Evolutionary conservation across 2,888 invertebrate species (phyloP).

Genomic region (Pinctada fucata): DNA sequence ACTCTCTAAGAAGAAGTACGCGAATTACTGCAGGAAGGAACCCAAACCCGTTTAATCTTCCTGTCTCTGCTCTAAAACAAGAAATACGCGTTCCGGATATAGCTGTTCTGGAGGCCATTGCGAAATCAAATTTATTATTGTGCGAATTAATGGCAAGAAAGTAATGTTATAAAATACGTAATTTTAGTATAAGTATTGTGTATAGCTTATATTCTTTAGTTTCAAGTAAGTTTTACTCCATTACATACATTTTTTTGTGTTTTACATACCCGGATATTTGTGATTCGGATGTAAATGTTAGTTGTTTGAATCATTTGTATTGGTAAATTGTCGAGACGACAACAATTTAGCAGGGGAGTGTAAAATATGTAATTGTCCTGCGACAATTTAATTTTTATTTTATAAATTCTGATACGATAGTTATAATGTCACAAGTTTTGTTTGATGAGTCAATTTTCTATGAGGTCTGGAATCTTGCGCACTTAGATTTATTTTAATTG

Average conservation of each 20-base stretch:
- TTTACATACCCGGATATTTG: background rate
- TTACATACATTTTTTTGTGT: too few species aligned
- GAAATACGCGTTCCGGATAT: background rate
- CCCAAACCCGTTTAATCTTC: conserved; percentile 1
- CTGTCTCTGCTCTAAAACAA: conserved; percentile 2
- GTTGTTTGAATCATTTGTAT: background rate
- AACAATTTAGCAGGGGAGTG: background rate
- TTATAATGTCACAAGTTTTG: too few species aligned
- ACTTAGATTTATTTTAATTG: too few species aligned
- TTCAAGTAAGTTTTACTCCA: too few species aligned
- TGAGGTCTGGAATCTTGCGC: too few species aligned
- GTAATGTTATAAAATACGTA: background rate
- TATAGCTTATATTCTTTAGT: too few species aligned
- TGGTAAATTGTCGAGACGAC: background rate
- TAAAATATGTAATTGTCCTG: background rate
- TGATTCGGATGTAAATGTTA: background rate
- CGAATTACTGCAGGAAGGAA: background rate
- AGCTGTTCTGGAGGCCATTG: background rate
- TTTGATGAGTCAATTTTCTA: too few species aligned
- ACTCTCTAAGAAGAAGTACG: background rate
- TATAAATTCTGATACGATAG: too few species aligned
- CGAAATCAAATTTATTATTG: background rate
- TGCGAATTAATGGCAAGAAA: background rate
- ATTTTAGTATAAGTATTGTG: too few species aligned
- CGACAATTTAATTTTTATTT: too few species aligned